Base-by-base conservation (phyloP, 1,140 invertebrate species). In the Heliconius nattereri region DNA sequence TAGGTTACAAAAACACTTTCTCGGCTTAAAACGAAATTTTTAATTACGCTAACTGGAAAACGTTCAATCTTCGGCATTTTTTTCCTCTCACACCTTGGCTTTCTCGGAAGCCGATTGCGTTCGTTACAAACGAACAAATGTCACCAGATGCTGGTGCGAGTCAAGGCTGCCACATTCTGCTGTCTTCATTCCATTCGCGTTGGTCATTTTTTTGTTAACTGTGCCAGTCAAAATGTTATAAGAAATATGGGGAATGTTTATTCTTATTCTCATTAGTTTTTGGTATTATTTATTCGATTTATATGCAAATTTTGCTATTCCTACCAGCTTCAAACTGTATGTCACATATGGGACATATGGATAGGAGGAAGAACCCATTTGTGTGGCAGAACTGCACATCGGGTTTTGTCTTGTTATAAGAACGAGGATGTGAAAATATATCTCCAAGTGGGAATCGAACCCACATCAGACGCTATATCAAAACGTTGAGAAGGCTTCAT, bases 31-130 rank as follows among this genome's bases (percentile, higher is more conserved):
- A 5, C 13, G 60, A 66, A 66, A 29, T 66, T 29, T 66, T 78
- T 72, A 66, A 66, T 78, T 57, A 45, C 73, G 11, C 26, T 79
- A 57, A 20, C 45, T 79, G 40, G 73, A 75, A 79, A 66, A 26
- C 23, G 60, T 71, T 71, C 40, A 57, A 20, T 13, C 45, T 74
- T 66, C 52, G 75, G 37, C 60, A 54, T 32, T 75, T 75, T 82
- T 76, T 81, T 81, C 82, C 78, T 75, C 73, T 29, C 76, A 84
- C 81, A 83, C 80, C 83, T 82, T 78, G 80, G 19, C 75, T 73
- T 89, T 88, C 88, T 84, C 80, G 83, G 87, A 88, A 89, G 76
- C 78, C 84, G 83, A 88, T 88, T 85, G 78, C 82, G 37, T 78
- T 84, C 80, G 86, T 89, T 86, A 86, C 75, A 72, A 71, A 80